Base-by-base conservation (phyloP, 2,888 invertebrate genomes). In the Theodoxus fluviatilis region DNA sequence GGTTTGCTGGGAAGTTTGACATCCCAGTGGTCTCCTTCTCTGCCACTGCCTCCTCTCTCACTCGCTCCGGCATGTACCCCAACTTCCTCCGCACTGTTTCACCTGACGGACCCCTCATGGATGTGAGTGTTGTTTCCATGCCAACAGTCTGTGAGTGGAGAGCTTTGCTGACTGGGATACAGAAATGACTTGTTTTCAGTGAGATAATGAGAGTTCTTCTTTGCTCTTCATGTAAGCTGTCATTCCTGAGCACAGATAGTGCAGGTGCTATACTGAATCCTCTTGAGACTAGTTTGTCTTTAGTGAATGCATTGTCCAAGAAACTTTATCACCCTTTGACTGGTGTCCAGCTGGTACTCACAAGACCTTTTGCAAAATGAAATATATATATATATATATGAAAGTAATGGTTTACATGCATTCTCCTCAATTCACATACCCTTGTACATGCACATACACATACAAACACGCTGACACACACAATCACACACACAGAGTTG, bases 1-100 rank as follows among this genome's bases (percentile, higher is more conserved):
- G 88, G 68, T 86, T 90, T 76, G 83, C 90, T 37, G 81, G 89
- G 40, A 80, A 89, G n/a, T 89, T 90, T 81, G 82, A 88, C 64
- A 87, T 90, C 28, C 90, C 91, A 1, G 89, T 90, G 78, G 81
- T 87, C 59, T 80, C 81, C 0, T 80, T 74, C 68, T 67, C 73
- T 0, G 78, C 83, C 25, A 79, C 82, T 2, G 76, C 80, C 0
- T 71, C 80, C 1, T 73, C 70, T n/a, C 77, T 85, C 15, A 82
- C 81, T 59, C 71, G 77, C 72, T 70, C 69, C 2, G 70, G 71
- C n/a, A 75, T 68, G 67, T 82, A 79, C 66, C 80, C 84, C 0
- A 77, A 80, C 69, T 79, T 84, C 64, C 79, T 84, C 81, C 76
- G 84, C 18, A 84, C 84, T 15, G 76, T 84, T 28, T 79, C 84